A percentile compares a stretch with the other conserved stretches of the same genome.
phyloP scores from a whole-genome alignment of 2,797 vertebrate species.

The Galago senegalensis region DNA sequence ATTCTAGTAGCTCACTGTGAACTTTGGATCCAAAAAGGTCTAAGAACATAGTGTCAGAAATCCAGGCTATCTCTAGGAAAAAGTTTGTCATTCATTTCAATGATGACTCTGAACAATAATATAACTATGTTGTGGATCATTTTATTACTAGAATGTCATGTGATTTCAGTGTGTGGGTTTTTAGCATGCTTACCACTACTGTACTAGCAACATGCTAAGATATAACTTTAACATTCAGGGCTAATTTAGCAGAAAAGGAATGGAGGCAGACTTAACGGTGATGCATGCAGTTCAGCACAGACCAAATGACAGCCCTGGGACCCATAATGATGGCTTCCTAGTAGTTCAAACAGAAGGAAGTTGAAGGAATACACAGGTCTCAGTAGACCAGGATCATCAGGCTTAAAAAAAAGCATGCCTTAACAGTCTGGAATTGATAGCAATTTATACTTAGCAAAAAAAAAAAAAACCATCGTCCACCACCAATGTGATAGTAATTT shows the following conservation, averaged over 20 bases:
- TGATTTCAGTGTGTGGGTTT: not conserved
- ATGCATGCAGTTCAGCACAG: not conserved
- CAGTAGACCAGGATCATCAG: not conserved
- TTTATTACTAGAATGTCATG: not conserved
- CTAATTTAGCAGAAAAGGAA: not conserved
- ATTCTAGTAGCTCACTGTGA: not conserved
- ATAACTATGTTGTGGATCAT: not conserved
- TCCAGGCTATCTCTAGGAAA: not conserved
- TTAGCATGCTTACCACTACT: not conserved
- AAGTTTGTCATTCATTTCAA: not conserved
- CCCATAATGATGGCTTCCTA: not conserved
- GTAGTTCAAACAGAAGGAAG: not conserved
- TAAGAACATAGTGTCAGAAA: slow-evolving; percentile 21
- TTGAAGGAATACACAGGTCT: not conserved
- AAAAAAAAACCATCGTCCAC: not conserved
- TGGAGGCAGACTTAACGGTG: not conserved
- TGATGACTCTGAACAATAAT: slow-evolving; percentile 11
- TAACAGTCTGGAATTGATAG: not conserved
- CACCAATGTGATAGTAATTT: not conserved
- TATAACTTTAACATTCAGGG: not conserved
- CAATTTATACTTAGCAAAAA: not conserved
- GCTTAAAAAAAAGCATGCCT: not conserved
- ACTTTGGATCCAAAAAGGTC: not conserved
- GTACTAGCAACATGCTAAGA: not conserved
- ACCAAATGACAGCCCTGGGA: not conserved